phyloP scores from a whole-genome alignment of 2,888 invertebrate genomes.

The Sarcophaga variegata region DNA sequence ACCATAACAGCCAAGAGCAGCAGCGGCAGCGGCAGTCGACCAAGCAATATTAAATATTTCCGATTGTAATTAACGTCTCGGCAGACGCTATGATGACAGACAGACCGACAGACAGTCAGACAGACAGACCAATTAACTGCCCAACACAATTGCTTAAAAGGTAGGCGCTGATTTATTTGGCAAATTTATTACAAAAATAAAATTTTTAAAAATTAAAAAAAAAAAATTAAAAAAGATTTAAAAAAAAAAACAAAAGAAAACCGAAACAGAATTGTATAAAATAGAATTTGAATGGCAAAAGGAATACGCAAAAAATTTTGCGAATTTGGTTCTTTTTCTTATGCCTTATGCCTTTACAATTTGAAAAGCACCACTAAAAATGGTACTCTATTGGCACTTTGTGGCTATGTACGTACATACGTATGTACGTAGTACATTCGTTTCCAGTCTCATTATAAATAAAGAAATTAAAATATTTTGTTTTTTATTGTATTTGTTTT shows the following conservation, averaged over 20 bases:
- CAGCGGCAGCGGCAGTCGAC: not conserved
- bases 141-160: not conserved
- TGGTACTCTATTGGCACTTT: not conserved
- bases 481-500: conserved; percentile 9
- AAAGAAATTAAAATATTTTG: not conserved
- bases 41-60: not conserved
- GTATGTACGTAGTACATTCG: not conserved
- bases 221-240: not conserved
- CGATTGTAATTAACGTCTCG: not conserved
- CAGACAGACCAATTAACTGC: not conserved
- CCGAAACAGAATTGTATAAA: not conserved
- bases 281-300: not conserved
- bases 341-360: no score
- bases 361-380: not conserved
- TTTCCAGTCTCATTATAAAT: not conserved
- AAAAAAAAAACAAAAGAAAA: no score
- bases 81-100: not conserved
- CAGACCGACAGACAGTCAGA: not conserved
- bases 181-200: not conserved
- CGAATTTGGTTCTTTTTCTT: not conserved
- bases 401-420: not conserved
- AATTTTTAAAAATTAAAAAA: no score
- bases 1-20: not conserved
- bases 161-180: not conserved
- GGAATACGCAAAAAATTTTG: not conserved